Evolutionary conservation across 2,797 vertebrate species (phyloP), one percentile per base, ranked within the genome.

Genomic region (Pygocentrus nattereri): DNA sequence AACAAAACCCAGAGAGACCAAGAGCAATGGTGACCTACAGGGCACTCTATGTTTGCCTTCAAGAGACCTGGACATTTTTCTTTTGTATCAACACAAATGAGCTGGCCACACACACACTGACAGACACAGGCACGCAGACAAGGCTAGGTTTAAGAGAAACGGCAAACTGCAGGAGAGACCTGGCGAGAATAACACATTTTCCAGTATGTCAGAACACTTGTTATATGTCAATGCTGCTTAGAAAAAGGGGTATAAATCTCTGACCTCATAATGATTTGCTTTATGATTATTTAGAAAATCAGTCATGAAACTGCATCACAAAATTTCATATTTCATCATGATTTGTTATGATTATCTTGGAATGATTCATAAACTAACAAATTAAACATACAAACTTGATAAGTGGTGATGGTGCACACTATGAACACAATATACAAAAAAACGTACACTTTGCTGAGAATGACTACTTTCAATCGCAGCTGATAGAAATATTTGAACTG

Each of bases 41-140:
- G 50, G 21, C 70, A 62, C 65, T 59, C 8, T 25, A 25, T 23
- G 56, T 59, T 59, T 59, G 23, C 56, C 2, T 59, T 59, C 23
- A 25, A 59, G 56, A 59, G 56, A 67, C 15, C 10, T 61, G 59
- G 13, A 25, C 56, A 70, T n/a, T 70, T 69, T 27, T 44, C 19
- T 61, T 70, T 78, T 56, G 70, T 67, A 74, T 70, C 25, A 59
- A 68, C 56, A 74, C 73, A 80, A 74, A 82, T 72, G 54, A 82
- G 64, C 15, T 52, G 8, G 5, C 38, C n/a, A 56, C 59, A 41
- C 30, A 65, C 41, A 41, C 23, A 21, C 62, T 27, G 7, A 19
- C 18, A 19, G 4, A 10, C 16, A 64, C 27, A 1, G 23, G 23
- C 4, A 30, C 1, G 62, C 59, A 56, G 19, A 25, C 56, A 8